Evolutionary conservation across 2,113 vertebrate species (phyloP).

Genomic region (Oxyura jamaicensis): DNA sequence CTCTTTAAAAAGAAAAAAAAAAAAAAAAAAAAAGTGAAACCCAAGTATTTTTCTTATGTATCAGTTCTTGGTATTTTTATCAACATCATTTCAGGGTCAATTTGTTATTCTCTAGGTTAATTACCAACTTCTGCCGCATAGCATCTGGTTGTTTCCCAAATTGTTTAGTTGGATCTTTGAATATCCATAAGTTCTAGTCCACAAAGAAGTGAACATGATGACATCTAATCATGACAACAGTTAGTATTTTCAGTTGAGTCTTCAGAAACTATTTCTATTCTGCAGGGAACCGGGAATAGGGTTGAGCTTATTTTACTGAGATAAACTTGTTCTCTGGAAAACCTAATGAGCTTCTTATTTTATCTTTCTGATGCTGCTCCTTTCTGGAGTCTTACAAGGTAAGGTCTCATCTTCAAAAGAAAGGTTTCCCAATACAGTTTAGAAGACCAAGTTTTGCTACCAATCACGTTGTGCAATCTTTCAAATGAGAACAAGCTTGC

Average conservation of each 20-base stretch:
- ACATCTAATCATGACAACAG: background rate
- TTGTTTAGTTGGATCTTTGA: background rate
- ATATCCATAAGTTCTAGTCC: background rate
- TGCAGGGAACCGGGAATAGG: rapidly evolving
- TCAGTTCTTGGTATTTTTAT: background rate
- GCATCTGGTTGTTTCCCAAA: background rate
- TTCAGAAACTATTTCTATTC: background rate
- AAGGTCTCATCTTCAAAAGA: background rate
- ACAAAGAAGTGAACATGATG: background rate
- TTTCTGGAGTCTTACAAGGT: background rate
- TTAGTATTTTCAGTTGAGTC: background rate
- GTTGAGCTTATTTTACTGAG: background rate
- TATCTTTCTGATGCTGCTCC: background rate
- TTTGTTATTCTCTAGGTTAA: background rate
- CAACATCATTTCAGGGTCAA: background rate
- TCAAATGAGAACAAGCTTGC: background rate
- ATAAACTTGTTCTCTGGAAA: background rate
- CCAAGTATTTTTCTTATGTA: background rate
- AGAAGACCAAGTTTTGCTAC: background rate
- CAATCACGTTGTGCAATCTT: background rate
- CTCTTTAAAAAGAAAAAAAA: background rate
- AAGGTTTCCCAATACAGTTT: background rate
- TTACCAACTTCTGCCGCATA: background rate
- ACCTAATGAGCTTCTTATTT: background rate
- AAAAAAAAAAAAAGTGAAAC: background rate